A percentile compares a stretch with the other conserved stretches of the same genome.
Evolutionary conservation across 1,140 invertebrate species (phyloP).

Genomic region (Drosophila chauvacae): DNA sequence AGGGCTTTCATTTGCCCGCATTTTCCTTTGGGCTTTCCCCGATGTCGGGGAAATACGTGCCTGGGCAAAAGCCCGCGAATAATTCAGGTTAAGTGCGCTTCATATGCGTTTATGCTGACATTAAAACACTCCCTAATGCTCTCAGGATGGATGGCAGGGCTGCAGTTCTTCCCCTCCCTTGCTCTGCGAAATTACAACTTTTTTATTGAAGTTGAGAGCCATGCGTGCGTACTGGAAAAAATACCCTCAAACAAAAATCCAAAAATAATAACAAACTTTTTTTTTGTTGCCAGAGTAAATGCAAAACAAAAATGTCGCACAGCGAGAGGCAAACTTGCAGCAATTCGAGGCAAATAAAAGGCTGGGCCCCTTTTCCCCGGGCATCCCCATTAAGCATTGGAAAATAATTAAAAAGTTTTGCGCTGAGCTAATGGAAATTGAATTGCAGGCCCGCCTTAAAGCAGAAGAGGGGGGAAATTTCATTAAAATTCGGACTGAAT

Average conservation of each 20-base stretch:
- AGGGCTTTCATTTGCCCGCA: conserved; percentile 56
- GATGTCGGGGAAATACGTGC: conserved; percentile 45
- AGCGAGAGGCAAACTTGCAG: conserved; percentile 37
- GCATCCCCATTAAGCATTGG: conserved; percentile 60
- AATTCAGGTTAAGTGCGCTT: conserved; percentile 76
- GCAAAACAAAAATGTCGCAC: conserved; percentile 51
- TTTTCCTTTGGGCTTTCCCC: conserved; percentile 11
- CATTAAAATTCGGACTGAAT: conserved; percentile 59
- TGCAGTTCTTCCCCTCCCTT: conserved; percentile 8
- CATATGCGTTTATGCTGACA: conserved; percentile 80
- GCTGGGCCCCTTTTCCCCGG: not conserved
- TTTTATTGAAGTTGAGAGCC: conserved; percentile 65
- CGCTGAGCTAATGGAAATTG: conserved; percentile 71
- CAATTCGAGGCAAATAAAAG: conserved; percentile 49
- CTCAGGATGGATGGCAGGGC: conserved; percentile 7
- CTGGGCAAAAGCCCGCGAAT: conserved; percentile 44
- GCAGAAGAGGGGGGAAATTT: conserved; percentile 30
- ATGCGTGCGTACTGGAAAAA: conserved; percentile 56
- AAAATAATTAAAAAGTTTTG: conserved; percentile 81
- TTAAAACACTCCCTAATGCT: conserved; percentile 58
- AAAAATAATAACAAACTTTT: conserved; percentile 54
- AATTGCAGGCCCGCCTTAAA: conserved; percentile 44
- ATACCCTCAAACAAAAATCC: conserved; percentile 24
- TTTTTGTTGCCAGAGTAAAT: conserved; percentile 28
- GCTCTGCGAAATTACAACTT: conserved; percentile 65